Evolutionary conservation across 2,888 invertebrate species (phyloP).

Genomic region (Fragum whitleyi): DNA sequence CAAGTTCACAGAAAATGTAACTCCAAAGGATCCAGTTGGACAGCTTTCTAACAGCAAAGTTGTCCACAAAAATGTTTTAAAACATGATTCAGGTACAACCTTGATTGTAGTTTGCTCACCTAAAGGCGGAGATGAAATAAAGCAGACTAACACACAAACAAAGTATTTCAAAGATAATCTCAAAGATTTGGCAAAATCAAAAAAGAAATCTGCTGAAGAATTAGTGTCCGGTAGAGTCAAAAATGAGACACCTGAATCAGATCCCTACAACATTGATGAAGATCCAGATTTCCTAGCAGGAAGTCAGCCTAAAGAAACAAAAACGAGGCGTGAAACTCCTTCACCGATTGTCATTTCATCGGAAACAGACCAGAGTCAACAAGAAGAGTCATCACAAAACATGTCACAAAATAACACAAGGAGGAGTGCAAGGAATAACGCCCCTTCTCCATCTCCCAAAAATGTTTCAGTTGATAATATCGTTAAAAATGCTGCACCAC

Average conservation of each 20-base stretch:
- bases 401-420: background rate
- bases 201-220: slow-evolving; percentile 50
- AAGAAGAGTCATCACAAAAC: slow-evolving; percentile 13
- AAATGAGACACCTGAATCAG: slow-evolving; percentile 44
- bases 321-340: slow-evolving; percentile 28
- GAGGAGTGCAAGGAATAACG: slow-evolving; percentile 17
- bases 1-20: slow-evolving; percentile 67
- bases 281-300: slow-evolving; percentile 13
- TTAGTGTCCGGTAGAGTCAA: slow-evolving; percentile 32
- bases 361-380: slow-evolving; percentile 41
- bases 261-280: slow-evolving; percentile 57
- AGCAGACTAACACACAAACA: slow-evolving; percentile 69
- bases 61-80: slow-evolving; percentile 73
- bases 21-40: slow-evolving; percentile 70
- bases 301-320: background rate
- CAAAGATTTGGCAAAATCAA: slow-evolving; percentile 57
- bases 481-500: slow-evolving; percentile 48
- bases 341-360: slow-evolving; percentile 41
- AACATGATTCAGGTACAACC: slow-evolving; percentile 76
- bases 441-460: slow-evolving; percentile 2
- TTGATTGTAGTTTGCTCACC: slow-evolving; percentile 80
- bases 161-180: slow-evolving; percentile 71
- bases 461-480: slow-evolving; percentile 38
- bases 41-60: slow-evolving; percentile 73
- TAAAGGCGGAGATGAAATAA: slow-evolving; percentile 72